Percentiles rank a stretch among this genome's conserved stretches.
Conservation (phyloP, 2,797 vertebrate species). For the Mormyrus proboscirostris region DNA sequence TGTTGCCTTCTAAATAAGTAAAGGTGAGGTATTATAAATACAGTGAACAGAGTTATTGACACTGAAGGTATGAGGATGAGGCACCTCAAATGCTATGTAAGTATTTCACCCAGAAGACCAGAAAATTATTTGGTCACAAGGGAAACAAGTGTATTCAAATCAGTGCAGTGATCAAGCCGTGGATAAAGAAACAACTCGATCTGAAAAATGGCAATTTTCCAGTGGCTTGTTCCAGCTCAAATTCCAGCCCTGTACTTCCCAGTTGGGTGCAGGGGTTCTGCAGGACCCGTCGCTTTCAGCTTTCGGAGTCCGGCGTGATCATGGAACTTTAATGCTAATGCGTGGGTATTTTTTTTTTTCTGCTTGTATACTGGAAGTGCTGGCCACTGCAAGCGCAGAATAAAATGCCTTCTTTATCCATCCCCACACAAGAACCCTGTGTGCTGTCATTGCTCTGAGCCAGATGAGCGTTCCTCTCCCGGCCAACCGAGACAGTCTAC, state of each 20-base stretch:
- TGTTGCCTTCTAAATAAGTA: not conserved
- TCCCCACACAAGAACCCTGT: constrained; percentile 53
- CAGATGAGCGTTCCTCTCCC: constrained; percentile 41
- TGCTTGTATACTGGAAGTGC: constrained; percentile 38
- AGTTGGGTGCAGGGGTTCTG: constrained; percentile 29
- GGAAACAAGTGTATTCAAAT: not conserved
- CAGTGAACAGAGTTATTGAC: not conserved
- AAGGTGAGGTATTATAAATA: not conserved
- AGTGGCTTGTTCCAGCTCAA: not conserved
- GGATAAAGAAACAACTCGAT: not conserved
- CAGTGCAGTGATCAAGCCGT: not conserved
- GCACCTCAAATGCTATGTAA: not conserved
- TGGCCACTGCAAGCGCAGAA: constrained; percentile 53
- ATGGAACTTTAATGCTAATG: constrained; percentile 43
- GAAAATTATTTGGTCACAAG: not conserved
- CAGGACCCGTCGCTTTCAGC: not conserved
- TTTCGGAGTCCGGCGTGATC: constrained; percentile 26
- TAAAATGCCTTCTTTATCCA: constrained; percentile 59
- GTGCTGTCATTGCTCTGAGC: constrained; percentile 47
- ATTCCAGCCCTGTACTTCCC: constrained; percentile 19
- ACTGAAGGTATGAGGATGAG: not conserved
- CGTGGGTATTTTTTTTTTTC: constrained; percentile 49
- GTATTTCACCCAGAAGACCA: not conserved
- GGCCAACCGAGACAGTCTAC: constrained; percentile 37
- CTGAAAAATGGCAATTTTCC: not conserved